Conservation (phyloP, 2,888 invertebrate species). For the Harmothoe impar region DNA sequence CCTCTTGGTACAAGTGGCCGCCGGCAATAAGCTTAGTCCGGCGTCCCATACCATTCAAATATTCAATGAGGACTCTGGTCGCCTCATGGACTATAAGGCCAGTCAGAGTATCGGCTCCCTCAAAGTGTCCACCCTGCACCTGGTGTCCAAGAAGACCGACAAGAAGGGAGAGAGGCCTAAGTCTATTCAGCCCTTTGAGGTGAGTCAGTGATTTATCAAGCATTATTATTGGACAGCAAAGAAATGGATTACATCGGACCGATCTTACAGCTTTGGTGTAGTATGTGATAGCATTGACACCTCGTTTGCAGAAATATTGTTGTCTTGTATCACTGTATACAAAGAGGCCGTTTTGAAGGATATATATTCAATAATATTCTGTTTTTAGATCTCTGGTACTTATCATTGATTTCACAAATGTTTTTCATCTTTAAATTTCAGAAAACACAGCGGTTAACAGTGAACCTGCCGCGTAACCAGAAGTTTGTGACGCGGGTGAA, state of each 20-base stretch:
- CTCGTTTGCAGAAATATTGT: no score
- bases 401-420: no score
- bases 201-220: slow-evolving; percentile 46
- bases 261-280: no score
- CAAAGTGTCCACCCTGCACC: slow-evolving; percentile 78
- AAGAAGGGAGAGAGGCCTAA: not conserved
- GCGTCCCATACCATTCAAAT: slow-evolving; percentile 87
- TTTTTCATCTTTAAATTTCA: no score
- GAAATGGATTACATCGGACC: no score
- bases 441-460: slow-evolving; percentile 84
- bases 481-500: slow-evolving; percentile 90
- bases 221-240: no score
- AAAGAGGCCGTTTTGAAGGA: no score
- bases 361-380: no score
- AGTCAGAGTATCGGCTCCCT: slow-evolving; percentile 89
- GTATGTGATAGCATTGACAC: no score
- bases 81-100: slow-evolving; percentile 87
- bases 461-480: slow-evolving; percentile 91
- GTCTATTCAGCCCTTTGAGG: slow-evolving; percentile 52
- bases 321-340: no score
- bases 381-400: no score
- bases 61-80: slow-evolving; percentile 86
- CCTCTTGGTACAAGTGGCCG: slow-evolving; percentile 89
- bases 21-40: slow-evolving; percentile 88
- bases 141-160: slow-evolving; percentile 46